Evolutionary conservation across 2,888 invertebrate species (phyloP), one percentile per base, ranked within the genome.

Genomic region (Conomelus anceps): DNA sequence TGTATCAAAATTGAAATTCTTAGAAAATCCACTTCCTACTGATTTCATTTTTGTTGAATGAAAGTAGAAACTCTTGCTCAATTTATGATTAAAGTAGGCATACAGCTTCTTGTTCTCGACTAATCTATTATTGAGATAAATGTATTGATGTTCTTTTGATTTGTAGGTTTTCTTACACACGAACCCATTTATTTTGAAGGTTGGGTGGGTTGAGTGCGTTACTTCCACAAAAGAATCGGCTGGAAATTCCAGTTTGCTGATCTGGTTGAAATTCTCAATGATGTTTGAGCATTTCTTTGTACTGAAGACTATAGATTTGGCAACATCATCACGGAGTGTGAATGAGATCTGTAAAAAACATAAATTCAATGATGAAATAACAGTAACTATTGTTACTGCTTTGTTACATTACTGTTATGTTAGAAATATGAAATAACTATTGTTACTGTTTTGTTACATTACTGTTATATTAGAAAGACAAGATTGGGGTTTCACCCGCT

Each of bases 51-150:
- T 22, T 22, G 26, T 87, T 34, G 63, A 90, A 86, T 87, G 89
- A 89, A 29, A 91, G 86, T 24, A 91, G 89, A 90, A 91, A 90
- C 91, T 92, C 63, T 92, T 92, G 84, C 92, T 91, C 41, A 95
- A 92, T 22, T 93, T 88, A 85, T 92, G 91, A 89, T 93, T 93
- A 6, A 95, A 90, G 26, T 93, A 90, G 91, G 94, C 94, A 91
- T 94, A 94, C 88, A 95, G 93, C 92, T 94, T 94, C 41, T 94
- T 94, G 90, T 94, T 94, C 87, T 93, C 91, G 3, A 96, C 92
- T 85, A 94, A 94, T 91, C 95, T 94, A 91, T 94, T 95, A 93
- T 97, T 97, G 6, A 97, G 93, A 93, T 95, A 97, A 87, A 97
- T 93, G 93, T 95, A 95, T 91, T 96, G 96, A 23, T 94, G 92